These are phyloP conservation scores for Kuschelorhynchus macadamiae DNA, from an alignment of 2,888 invertebrate genomes.

Conservation along the genomic window DNA sequence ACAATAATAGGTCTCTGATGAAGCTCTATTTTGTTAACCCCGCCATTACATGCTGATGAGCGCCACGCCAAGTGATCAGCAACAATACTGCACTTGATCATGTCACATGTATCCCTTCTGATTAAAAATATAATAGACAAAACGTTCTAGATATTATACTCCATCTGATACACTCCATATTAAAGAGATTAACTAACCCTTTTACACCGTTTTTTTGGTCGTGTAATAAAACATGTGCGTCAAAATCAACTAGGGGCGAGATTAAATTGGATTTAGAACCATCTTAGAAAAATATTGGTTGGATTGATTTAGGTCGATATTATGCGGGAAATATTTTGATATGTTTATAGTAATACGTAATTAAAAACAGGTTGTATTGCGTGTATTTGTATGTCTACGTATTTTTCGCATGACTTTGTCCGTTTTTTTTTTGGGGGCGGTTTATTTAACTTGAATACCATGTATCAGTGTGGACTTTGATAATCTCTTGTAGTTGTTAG, in stretches of 20 bases:
- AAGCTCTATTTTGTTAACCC: constrained; percentile 50
- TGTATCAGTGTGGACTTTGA: no score
- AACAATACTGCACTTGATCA: constrained; percentile 64
- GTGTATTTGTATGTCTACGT: no score
- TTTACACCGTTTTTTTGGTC: constrained; percentile 54
- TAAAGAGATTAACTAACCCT: constrained; percentile 57
- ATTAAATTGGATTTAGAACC: constrained; percentile 11
- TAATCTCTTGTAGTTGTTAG: no score
- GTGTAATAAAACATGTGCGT: constrained; percentile 56
- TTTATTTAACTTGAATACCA: no score
- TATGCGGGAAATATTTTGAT: neutral
- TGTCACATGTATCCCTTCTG: constrained; percentile 52
- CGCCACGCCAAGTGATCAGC: constrained; percentile 55
- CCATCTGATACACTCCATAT: constrained; percentile 44
- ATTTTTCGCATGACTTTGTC: no score
- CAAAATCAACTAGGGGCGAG: constrained; percentile 23
- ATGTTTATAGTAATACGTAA: no score
- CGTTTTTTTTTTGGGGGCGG: no score
- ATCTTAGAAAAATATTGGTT: no score
- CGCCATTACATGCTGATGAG: constrained; percentile 52
- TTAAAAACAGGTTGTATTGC: no score
- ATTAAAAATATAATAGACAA: constrained; percentile 44
- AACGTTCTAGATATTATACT: constrained; percentile 41
- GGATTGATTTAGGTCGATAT: constrained; percentile 1
- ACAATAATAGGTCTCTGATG: constrained; percentile 32